Base-by-base conservation (phyloP, 2,797 vertebrate genomes). In the Peromyscus aztecus region DNA sequence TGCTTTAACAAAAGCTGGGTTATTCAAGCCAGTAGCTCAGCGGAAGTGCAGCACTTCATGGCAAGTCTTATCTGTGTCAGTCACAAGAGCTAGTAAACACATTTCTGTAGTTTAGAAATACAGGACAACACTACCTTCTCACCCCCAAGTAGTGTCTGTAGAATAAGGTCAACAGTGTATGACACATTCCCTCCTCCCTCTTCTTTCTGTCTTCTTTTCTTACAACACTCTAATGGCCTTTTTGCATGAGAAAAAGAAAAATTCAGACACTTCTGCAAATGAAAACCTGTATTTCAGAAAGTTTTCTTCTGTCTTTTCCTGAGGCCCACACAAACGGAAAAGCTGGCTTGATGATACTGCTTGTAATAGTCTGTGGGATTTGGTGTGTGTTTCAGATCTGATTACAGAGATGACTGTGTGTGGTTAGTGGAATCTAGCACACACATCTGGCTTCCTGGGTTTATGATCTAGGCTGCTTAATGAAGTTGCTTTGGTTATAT, bases 241-340 rank as follows among this genome's bases (percentile, higher is more conserved):
- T 86, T 80, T 46, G 85, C 31, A 65, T 82, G 59, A n/a, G 13
- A 49, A 14, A 95, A 27, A 46, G 17, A 91, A 16, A 21, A 61
- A 93, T 75, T 96, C 95, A 82, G 52, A 91, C 27, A 90, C 84
- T 90, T 92, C 61, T 96, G 29, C 19, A 78, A 94, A 75, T 37
- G 49, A 67, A 92, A 94, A 92, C 37, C 6, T 0, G 0, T 67
- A 82, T 90, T 91, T 96, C 89, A 94, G 49, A 34, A 88, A 83
- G 55, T 46, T 87, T 69, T 91, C 93, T 67, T n/a, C 77, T 6
- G n/a, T 71, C 93, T 89, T 81, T 29, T 43, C 59, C 5, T 34
- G 49, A 92, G 34, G 55, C 46, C 69, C 40, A 93, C 82, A 90
- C 63, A 85, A 23, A 37, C 24, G 37, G 52, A 76, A 69, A 93